A percentile compares a stretch with the other conserved stretches of the same genome.
These are phyloP conservation scores for Sebastes goodei DNA, from an alignment of 2,797 vertebrate genomes.

Conservation along the genomic window DNA sequence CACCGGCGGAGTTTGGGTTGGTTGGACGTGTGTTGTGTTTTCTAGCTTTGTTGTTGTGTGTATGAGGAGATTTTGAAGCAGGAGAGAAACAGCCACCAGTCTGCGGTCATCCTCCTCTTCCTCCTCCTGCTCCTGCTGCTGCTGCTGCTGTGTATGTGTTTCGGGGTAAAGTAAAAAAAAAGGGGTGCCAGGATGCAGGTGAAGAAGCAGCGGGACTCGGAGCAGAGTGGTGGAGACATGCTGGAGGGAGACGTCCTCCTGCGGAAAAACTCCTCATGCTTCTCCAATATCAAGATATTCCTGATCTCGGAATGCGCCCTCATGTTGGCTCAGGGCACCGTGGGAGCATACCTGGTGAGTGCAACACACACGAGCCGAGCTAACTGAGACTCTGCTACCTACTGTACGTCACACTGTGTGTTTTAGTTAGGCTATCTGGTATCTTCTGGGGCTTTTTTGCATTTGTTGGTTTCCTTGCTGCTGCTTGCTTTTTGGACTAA, in stretches of 20 bases:
- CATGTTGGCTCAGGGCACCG: conserved; percentile 97
- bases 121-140: too few species aligned
- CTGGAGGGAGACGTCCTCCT: conserved; percentile 81
- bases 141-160: background rate
- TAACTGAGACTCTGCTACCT: background rate
- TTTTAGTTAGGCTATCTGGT: background rate
- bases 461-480: background rate
- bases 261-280: conserved; percentile 88
- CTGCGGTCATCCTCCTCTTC: background rate
- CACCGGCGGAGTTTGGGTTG: conserved; percentile 65
- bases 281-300: conserved; percentile 97
- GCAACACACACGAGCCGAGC: background rate
- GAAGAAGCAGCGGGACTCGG: conserved; percentile 80
- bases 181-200: conserved; percentile 83
- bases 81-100: conserved; percentile 19
- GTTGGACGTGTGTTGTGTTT: conserved; percentile 53
- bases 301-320: conserved; percentile 96
- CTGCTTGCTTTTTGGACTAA: background rate
- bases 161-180: conserved; percentile 8
- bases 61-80: background rate
- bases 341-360: conserved; percentile 99
- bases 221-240: conserved; percentile 79
- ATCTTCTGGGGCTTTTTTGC: background rate
- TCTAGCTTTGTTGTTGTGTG: conserved; percentile 36
- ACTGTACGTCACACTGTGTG: background rate